These are phyloP conservation scores for Phocoena phocoena DNA, from an alignment of 2,113 vertebrate species.

Conservation along the genomic window DNA sequence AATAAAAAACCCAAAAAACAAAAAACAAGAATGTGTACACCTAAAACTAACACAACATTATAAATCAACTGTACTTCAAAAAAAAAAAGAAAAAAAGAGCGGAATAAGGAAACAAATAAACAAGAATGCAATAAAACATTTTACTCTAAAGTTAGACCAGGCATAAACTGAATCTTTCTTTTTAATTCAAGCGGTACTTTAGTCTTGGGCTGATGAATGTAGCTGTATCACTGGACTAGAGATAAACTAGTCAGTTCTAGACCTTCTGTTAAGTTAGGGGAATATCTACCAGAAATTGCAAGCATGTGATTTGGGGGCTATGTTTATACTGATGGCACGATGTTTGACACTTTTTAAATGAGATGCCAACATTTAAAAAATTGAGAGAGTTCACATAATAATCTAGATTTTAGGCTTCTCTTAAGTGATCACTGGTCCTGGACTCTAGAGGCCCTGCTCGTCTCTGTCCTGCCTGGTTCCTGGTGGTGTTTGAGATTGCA, in stretches of 20 bases:
- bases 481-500: neutral
- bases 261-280: neutral
- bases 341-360: neutral
- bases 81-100: too few relatives aligned
- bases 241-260: neutral
- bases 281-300: neutral
- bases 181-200: neutral
- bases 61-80: neutral
- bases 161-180: neutral
- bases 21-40: neutral
- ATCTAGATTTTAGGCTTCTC: neutral
- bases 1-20: too few relatives aligned
- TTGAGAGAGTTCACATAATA: neutral
- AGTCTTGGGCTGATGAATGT: neutral
- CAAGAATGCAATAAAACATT: neutral
- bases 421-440: neutral
- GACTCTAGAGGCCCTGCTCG: neutral
- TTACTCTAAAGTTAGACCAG: neutral
- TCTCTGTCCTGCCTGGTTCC: neutral
- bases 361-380: neutral
- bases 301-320: neutral
- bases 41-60: neutral
- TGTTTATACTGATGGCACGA: neutral
- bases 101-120: too few relatives aligned
- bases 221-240: neutral